Conservation (phyloP, 2,797 vertebrate genomes). For the Okamejei kenojei region DNA sequence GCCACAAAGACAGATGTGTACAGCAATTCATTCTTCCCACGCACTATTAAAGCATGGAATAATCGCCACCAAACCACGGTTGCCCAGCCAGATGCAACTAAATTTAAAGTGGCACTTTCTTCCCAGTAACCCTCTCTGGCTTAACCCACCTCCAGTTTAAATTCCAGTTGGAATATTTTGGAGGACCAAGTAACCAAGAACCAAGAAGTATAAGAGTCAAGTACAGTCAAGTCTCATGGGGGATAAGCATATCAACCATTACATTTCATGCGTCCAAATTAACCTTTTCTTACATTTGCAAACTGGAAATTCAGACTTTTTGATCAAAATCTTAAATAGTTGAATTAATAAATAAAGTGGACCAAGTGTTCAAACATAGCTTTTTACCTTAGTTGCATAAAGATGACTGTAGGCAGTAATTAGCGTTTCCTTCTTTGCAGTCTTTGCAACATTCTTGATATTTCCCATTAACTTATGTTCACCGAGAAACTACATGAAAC, state of each 20-base stretch:
- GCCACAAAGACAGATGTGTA: too few relatives aligned
- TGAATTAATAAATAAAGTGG: too few relatives aligned
- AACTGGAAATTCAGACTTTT: background rate
- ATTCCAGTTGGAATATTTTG: too few relatives aligned
- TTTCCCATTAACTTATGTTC: constrained; percentile 89
- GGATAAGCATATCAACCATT: background rate
- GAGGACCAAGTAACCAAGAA: too few relatives aligned
- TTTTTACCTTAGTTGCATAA: constrained; percentile 77
- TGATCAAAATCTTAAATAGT: background rate
- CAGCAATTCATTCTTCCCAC: too few relatives aligned
- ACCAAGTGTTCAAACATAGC: background rate
- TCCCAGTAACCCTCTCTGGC: too few relatives aligned
- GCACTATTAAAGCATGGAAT: too few relatives aligned
- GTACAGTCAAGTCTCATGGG: background rate
- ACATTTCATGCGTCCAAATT: background rate
- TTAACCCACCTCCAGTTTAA: too few relatives aligned
- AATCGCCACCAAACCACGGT: too few relatives aligned
- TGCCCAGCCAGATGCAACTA: too few relatives aligned
- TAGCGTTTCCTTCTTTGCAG: constrained; percentile 87
- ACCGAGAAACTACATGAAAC: constrained; percentile 71
- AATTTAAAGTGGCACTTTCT: too few relatives aligned
- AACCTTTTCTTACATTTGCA: background rate
- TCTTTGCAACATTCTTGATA: constrained; percentile 91
- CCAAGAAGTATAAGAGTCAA: background rate
- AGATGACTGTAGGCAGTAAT: constrained; percentile 78